Evolutionary conservation across 1,140 invertebrate species (phyloP), one percentile per base, ranked within the genome.

Genomic region (Chlorops oryzae): DNA sequence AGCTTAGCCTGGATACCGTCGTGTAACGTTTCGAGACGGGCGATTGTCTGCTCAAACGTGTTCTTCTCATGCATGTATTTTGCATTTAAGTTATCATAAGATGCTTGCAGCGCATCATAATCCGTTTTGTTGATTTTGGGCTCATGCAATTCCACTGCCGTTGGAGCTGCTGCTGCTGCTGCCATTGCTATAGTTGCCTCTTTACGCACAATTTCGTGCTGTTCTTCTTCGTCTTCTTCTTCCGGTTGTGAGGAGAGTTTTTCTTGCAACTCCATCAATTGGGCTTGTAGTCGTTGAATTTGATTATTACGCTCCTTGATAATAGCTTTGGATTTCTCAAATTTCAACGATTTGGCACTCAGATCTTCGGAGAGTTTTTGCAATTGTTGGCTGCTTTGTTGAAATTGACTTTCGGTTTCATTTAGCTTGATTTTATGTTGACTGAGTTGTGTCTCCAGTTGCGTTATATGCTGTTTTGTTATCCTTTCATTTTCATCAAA

Each of bases 1-100:
- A 88, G 62, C 69, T 86, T 87, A 4, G 80, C 80, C 44, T 83
- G 62, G 73, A 65, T 76, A 65, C 62, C 67, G 21, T 63, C 62
- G 52, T 68, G 59, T 6, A 70, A 24, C 0, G 68, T 66, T 34
- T 70, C 68, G 9, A 70, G 49, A 0, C 60, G 57, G 0, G 18
- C 46, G 3, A 60, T 62, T 17, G 59, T 62, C 41, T 57, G 28
- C 43, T 66, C 58, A 25, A 70, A 70, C 35, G 43, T 56, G 0
- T 42, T 46, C 42, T 65, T 65, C 43, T 71, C 66, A 7, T 18
- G 43, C 13, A 55, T 56, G 35, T 61, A 59, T 56, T 68, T 70
- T 55, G 75, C 74, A 48, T 66, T 73, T 43, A 72, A 60, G 28
- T 75, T 70, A 27, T 74, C 63, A 56, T 77, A 73, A 52, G 70